Percentiles rank a stretch among this genome's conserved stretches.
Conservation (phyloP, 2,888 invertebrate species). For the Nomada goodeniana region DNA sequence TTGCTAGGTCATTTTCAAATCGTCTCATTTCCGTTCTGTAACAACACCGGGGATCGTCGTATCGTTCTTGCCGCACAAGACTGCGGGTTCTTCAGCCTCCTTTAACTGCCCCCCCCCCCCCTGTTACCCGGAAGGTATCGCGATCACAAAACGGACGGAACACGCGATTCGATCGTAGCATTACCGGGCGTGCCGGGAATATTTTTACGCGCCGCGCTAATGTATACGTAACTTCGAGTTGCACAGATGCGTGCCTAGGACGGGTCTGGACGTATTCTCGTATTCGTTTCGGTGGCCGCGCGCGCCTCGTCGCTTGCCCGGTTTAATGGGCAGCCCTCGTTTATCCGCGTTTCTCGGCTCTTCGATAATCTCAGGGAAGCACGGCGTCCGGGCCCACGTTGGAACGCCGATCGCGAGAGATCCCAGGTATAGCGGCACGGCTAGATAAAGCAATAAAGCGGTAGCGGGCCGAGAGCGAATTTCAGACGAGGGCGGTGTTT, state of each 20-base stretch:
- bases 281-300: background rate
- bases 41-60: slow-evolving; percentile 53
- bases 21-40: slow-evolving; percentile 71
- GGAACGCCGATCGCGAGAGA: background rate
- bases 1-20: slow-evolving; percentile 57
- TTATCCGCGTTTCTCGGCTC: too few species aligned
- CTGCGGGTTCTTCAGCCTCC: slow-evolving; percentile 39
- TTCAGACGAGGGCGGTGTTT: slow-evolving; percentile 43
- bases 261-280: background rate
- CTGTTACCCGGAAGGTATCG: slow-evolving; percentile 16
- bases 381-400: background rate
- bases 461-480: slow-evolving; percentile 47
- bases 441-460: slow-evolving; percentile 57
- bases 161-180: slow-evolving; percentile 51
- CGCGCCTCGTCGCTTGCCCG: background rate
- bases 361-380: slow-evolving; percentile 7
- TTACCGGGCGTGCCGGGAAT: slow-evolving; percentile 14
- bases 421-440: background rate
- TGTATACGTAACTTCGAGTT: slow-evolving; percentile 8
- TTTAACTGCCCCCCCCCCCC: background rate
- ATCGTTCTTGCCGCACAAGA: slow-evolving; percentile 27
- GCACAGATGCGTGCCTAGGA: background rate
- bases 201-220: slow-evolving; percentile 1
- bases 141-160: slow-evolving; percentile 48
- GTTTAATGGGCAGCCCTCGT: slow-evolving; percentile 2